phyloP scores from a whole-genome alignment of 2,113 vertebrate genomes.

The Columba janthina region DNA sequence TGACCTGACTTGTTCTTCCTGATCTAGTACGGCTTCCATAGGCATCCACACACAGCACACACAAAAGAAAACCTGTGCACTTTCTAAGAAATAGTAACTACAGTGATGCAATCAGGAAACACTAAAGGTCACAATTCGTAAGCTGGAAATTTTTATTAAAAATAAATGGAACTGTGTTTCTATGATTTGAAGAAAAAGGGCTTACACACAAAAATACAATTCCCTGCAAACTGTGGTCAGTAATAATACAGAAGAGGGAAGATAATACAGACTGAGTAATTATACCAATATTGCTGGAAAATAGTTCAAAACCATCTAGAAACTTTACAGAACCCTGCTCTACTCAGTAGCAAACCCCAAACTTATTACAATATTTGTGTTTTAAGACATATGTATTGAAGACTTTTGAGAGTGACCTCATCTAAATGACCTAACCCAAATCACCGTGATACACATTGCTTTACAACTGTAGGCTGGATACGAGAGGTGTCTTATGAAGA shows the following conservation, averaged over 20 bases:
- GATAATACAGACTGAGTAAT: background rate
- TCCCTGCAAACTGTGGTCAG: background rate
- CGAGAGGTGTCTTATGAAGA: background rate
- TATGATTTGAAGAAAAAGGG: background rate
- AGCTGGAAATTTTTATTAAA: background rate
- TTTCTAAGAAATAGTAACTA: background rate
- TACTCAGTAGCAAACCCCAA: background rate
- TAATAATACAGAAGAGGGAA: background rate
- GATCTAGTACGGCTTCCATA: background rate
- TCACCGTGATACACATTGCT: background rate
- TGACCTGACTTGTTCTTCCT: background rate
- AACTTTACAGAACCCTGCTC: background rate
- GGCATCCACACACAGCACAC: background rate
- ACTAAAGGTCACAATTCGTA: background rate
- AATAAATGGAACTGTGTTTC: background rate
- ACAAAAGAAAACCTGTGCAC: background rate
- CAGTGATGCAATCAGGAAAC: background rate
- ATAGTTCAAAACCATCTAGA: background rate
- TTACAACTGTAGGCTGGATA: background rate
- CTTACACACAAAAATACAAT: background rate
- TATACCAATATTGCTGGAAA: background rate
- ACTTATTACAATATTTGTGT: background rate
- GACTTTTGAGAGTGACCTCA: background rate
- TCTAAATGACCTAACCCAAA: background rate
- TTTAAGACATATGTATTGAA: background rate